Evolutionary conservation across 2,113 vertebrate genomes (phyloP), one percentile per base, ranked within the genome.

Genomic region (Protobothrops flavoviridis): DNA sequence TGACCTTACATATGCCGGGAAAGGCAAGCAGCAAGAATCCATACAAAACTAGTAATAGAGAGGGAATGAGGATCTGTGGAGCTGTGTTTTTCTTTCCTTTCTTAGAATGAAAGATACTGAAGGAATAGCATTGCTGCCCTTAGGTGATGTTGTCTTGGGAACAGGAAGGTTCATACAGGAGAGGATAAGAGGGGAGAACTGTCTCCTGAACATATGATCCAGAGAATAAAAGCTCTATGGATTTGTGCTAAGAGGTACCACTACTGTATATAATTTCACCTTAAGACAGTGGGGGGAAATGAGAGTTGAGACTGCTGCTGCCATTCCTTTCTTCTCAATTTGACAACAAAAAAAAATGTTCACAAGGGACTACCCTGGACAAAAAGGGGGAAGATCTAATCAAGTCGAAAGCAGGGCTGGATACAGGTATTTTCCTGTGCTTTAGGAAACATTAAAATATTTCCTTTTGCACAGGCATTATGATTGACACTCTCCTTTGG

Each of bases 231-330:
- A 85, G 43, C 90, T 56, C 69, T 4, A 50, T 39, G 53, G 64
- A 85, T 50, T 10, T 61, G 9, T 23, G 24, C 39, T 26, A 50
- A 55, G 87, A n/a, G n/a, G 21, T 48, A 24, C 92, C 15, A 23
- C 45, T 88, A 43, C 52, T 43, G n/a, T 85, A 85, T n/a, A 26
- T 52, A 89, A 85, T 88, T 93, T 89, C 90, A 56, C 92, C 39
- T 56, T 59, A 91, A 43, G 21, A 39, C 9, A 88, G 90, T 39
- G 53, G 50, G 55, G 17, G 1, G 8, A 45, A 26, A 43, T 39
- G 48, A 55, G 24, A 69, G 52, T 33, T 29, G 57, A 48, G 9
- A 8, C 20, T 48, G 91, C 56, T 10, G 26, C 87, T 10, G 3
- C 91, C 20, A 29, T 33, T 57, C 33, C 56, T 50, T 9, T 15